These are phyloP conservation scores for Cataglyphis livida DNA, from an alignment of 2,888 invertebrate genomes.

Conservation along the genomic window DNA sequence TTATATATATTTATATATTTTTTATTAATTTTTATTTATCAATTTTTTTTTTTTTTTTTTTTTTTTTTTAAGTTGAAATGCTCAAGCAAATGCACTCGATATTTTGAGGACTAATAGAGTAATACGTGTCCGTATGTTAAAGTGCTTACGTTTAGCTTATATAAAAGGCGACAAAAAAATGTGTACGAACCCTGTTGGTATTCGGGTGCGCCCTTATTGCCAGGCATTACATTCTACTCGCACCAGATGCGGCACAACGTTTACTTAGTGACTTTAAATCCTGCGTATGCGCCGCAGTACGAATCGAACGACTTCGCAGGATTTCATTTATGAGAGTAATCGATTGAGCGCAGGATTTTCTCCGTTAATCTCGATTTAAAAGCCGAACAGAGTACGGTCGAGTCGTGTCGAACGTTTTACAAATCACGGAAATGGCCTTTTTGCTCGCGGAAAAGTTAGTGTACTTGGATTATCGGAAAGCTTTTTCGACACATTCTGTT, in stretches of 20 bases:
- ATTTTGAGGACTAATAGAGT: slow-evolving; percentile 10
- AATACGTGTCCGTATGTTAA: slow-evolving; percentile 34
- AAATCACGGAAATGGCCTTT: slow-evolving; percentile 5
- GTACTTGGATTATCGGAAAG: slow-evolving; percentile 33
- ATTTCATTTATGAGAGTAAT: slow-evolving; percentile 59
- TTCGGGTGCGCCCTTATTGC: slow-evolving; percentile 66
- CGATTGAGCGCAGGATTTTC: slow-evolving; percentile 44
- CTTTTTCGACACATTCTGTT: slow-evolving; percentile 1
- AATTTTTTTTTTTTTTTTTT: neutral
- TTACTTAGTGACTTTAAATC: slow-evolving; percentile 76
- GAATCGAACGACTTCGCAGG: slow-evolving; percentile 14
- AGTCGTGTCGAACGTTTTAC: neutral
- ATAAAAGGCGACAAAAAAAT: slow-evolving; percentile 13
- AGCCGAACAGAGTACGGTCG: neutral
- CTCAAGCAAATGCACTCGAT: slow-evolving; percentile 29
- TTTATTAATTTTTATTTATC: slow-evolving; percentile 6
- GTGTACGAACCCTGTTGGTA: slow-evolving; percentile 17
- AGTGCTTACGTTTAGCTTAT: slow-evolving; percentile 39
- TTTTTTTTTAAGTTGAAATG: neutral
- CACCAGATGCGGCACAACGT: slow-evolving; percentile 77
- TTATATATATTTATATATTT: neutral
- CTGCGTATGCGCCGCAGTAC: slow-evolving; percentile 53
- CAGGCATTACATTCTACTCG: slow-evolving; percentile 75
- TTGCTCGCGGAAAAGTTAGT: slow-evolving; percentile 16
- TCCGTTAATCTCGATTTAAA: slow-evolving; percentile 69